A percentile compares a stretch with the other conserved stretches of the same genome.
Evolutionary conservation across 2,113 vertebrate species (phyloP).

Genomic region (Anseranas semipalmata): DNA sequence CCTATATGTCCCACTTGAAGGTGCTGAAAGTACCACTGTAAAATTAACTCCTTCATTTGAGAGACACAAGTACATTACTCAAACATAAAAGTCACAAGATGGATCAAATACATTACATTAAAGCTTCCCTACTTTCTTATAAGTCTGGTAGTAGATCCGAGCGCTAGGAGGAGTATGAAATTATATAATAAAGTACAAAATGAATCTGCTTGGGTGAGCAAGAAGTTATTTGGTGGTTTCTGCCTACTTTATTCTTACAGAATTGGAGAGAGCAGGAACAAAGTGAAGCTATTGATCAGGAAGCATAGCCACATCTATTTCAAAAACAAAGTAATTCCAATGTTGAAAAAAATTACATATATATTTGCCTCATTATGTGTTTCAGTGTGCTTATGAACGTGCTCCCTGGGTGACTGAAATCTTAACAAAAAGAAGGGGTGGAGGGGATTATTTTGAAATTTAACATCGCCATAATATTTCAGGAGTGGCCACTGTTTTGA

Average conservation of each 20-base stretch:
- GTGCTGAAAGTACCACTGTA: neutral
- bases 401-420: neutral
- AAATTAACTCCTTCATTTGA: neutral
- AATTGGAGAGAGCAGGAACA: neutral
- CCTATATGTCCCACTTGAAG: neutral
- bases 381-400: neutral
- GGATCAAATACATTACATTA: neutral
- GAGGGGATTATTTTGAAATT: neutral
- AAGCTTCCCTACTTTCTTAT: neutral
- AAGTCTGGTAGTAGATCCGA: neutral
- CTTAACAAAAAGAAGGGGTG: neutral
- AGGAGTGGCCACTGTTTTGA: neutral
- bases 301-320: neutral
- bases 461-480: neutral
- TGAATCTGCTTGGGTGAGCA: neutral
- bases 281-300: neutral
- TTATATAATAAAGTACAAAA: neutral
- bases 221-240: neutral
- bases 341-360: neutral
- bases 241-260: neutral
- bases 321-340: neutral
- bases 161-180: neutral
- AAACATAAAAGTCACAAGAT: neutral
- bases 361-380: neutral
- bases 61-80: neutral